Percentiles rank a stretch among this genome's conserved stretches.
These are phyloP conservation scores for Sebastes glaucus DNA, from an alignment of 2,797 vertebrate species.

Conservation along the genomic window DNA sequence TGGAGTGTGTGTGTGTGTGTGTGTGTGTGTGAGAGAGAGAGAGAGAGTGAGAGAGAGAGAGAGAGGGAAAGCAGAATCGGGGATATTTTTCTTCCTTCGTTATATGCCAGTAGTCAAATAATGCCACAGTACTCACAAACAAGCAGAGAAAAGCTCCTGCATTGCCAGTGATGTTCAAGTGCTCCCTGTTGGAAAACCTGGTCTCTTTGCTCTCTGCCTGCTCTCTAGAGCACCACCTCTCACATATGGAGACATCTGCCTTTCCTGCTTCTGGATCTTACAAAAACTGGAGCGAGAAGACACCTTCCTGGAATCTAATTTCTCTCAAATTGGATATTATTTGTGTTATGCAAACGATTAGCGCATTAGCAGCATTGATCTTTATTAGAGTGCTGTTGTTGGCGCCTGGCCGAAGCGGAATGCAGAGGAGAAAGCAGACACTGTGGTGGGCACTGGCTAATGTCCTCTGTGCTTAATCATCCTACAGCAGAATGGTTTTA, in stretches of 20 bases:
- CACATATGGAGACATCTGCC: slow-evolving; percentile 78
- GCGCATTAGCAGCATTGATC: slow-evolving; percentile 78
- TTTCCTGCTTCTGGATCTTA: slow-evolving; percentile 84
- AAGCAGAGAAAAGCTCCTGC: slow-evolving; percentile 84
- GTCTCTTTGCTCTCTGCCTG: slow-evolving; percentile 77
- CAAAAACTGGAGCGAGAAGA: slow-evolving; percentile 77
- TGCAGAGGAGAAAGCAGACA: slow-evolving; percentile 83
- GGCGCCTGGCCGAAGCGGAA: slow-evolving; percentile 79
- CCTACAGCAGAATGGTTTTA: slow-evolving; percentile 98
- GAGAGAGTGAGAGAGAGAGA: slow-evolving; percentile 42
- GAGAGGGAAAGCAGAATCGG: slow-evolving; percentile 78
- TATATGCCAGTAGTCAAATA: slow-evolving; percentile 85
- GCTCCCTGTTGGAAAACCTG: slow-evolving; percentile 80
- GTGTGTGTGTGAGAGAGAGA: neutral
- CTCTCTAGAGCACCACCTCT: slow-evolving; percentile 77
- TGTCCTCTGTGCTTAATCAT: slow-evolving; percentile 99
- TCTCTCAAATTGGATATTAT: slow-evolving; percentile 83
- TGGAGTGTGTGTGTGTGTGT: slow-evolving; percentile 72
- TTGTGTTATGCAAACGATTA: slow-evolving; percentile 80
- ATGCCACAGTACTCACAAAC: slow-evolving; percentile 87
- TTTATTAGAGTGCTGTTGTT: slow-evolving; percentile 75
- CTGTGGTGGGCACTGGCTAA: slow-evolving; percentile 87
- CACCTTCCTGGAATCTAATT: slow-evolving; percentile 80
- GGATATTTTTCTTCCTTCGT: slow-evolving; percentile 86
- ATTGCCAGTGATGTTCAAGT: slow-evolving; percentile 82